A percentile compares a stretch with the other conserved stretches of the same genome.
These are phyloP conservation scores for Cyprinodon tularosa DNA, from an alignment of 2,113 vertebrate genomes.

Conservation along the genomic window DNA sequence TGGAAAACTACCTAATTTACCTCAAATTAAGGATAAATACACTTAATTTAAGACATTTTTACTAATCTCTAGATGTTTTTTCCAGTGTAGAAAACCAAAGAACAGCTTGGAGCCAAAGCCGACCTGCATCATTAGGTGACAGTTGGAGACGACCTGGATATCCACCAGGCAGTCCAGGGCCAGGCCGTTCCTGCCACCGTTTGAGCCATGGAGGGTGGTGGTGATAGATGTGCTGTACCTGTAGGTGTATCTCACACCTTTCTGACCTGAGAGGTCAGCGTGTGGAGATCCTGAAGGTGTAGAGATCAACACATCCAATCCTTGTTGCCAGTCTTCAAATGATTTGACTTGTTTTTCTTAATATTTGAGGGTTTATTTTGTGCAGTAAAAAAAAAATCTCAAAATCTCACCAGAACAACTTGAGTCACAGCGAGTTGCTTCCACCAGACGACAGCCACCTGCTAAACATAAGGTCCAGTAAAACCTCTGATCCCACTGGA, in stretches of 20 bases:
- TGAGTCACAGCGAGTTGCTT: constrained; percentile 65
- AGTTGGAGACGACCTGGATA: constrained; percentile 80
- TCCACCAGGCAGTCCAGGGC: constrained; percentile 82
- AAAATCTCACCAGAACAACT: constrained; percentile 71
- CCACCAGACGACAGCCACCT: constrained; percentile 51
- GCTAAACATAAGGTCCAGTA: constrained; percentile 15
- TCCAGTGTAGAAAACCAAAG: background rate
- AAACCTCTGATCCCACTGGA: background rate
- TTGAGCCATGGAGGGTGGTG: constrained; percentile 75
- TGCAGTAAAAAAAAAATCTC: background rate
- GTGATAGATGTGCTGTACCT: constrained; percentile 79
- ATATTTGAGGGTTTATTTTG: background rate
- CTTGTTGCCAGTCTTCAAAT: background rate
- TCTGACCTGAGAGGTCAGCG: constrained; percentile 57
- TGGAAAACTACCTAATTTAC: too few species aligned
- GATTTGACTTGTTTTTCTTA: background rate
- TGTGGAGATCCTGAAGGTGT: constrained; percentile 34
- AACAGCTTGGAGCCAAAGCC: constrained; percentile 25
- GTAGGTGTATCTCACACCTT: constrained; percentile 81
- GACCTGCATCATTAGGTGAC: constrained; percentile 84
- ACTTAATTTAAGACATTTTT: too few species aligned
- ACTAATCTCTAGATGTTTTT: too few species aligned
- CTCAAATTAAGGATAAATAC: too few species aligned
- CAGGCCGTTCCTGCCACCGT: constrained; percentile 75
- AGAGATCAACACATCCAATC: background rate